phyloP scores from a whole-genome alignment of 2,888 invertebrate genomes.

The Calameuta filiformis region DNA sequence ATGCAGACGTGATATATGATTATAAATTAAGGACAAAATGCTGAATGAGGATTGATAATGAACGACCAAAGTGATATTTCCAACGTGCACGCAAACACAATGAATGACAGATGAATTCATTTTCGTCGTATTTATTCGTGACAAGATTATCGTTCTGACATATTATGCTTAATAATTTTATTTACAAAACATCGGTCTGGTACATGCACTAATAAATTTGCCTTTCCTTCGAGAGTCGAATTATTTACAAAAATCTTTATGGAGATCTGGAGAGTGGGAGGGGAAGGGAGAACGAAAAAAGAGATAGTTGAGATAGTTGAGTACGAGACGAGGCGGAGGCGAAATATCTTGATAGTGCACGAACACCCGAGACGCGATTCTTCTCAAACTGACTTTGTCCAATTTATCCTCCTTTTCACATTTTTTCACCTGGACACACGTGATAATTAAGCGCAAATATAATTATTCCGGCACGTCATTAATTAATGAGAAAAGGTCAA shows the following conservation, averaged over 20 bases:
- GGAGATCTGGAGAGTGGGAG: too few relatives aligned
- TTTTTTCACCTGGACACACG: too few relatives aligned
- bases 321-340: background rate
- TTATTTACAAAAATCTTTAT: slow-evolving; percentile 54
- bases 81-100: too few relatives aligned
- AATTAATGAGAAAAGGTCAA: too few relatives aligned
- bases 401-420: background rate
- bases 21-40: too few relatives aligned
- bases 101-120: background rate
- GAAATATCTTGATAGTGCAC: slow-evolving; percentile 23
- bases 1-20: too few relatives aligned
- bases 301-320: too few relatives aligned
- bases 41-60: too few relatives aligned
- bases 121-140: slow-evolving; percentile 20
- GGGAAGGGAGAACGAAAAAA: too few relatives aligned
- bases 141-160: slow-evolving; percentile 41
- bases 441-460: too few relatives aligned
- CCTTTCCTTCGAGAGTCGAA: slow-evolving; percentile 37
- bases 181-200: slow-evolving; percentile 57
- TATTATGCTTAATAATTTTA: slow-evolving; percentile 59
- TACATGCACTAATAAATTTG: slow-evolving; percentile 52
- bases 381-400: slow-evolving; percentile 7
- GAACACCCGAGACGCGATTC: slow-evolving; percentile 29
- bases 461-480: too few relatives aligned
- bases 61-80: too few relatives aligned